Evolutionary conservation across 2,113 vertebrate species (phyloP), one percentile per base, ranked within the genome.

Genomic region (Petrocephalus zakoni): DNA sequence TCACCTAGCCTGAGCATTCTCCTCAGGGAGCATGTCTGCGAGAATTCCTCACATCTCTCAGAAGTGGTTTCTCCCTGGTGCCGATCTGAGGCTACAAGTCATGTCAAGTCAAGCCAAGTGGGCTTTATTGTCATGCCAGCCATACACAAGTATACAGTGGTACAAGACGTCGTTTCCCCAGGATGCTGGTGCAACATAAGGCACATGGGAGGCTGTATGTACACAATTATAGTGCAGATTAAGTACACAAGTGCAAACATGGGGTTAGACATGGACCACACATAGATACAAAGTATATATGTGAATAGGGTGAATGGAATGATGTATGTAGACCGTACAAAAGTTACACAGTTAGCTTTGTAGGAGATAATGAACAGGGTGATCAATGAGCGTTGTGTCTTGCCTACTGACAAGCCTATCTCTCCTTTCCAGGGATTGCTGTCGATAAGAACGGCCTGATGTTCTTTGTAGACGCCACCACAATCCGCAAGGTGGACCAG

Each of bases 401-500:
- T 87, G 55, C 29, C 29, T 47, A 34, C 42, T 87, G 42, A 83
- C 42, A n/a, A 22, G 10, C 61, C 29, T 15, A 34, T 89, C n/a
- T 84, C 8, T 61, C 53, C 10, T 34, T 53, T 86, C 10, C 93
- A 99, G 98, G 98, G 89, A 98, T 99, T 52, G 98, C 98, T 5
- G 98, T 99, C 88, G 98, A 99, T 95, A 99, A 99, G 93, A 98
- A 99, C 1, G 98, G 98, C 4, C 95, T 99, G 89, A 98, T 99
- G 97, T 99, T 98, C 94, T 99, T 99, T 90, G 98, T 99, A 88
- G 98, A 99, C 10, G 98, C 98, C 93, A 99, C 98, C 91, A 99
- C 99, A 98, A 99, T 99, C 92, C 97, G 98, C 78, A 99, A 99
- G 94, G 98, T 99, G 51, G 98, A 99, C 96, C 98, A 99, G 94